Evolutionary conservation across 2,888 invertebrate species (phyloP), one percentile per base, ranked within the genome.

Genomic region (Boloria euphrosyne): DNA sequence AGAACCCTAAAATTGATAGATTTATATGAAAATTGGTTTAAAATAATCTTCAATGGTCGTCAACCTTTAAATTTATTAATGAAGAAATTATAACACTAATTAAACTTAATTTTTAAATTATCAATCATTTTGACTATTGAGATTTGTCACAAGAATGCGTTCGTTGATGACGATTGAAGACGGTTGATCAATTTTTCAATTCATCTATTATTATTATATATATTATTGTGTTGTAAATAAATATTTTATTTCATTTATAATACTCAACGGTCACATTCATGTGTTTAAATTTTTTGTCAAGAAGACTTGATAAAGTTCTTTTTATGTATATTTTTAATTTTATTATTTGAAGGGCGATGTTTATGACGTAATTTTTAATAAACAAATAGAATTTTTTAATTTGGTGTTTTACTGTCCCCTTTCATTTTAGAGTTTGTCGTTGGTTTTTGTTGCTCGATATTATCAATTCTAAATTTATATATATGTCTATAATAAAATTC

Each of bases 321-420:
- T 64, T 66, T 72, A 61, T 74, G 74, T 76, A 75, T 73, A 74
- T 75, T 75, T 70, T 75, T 77, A 77, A 76, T 71, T 58, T 68
- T 55, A 74, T 73, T 70, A 72, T 69, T 72, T 72, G 66, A 72
- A 67, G 67, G 73, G 71, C 71, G 72, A 78, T 78, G 73, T 78
- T 78, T 78, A 78, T 77, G 73, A 75, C 79, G 80, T 82, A 82
- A 80, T 80, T 82, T 81, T 81, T 76, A 83, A 78, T 81, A 81
- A 81, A 82, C 72, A 78, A 79, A 82, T 82, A 82, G 82, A 75
- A 80, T 78, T 81, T 82, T 82, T 78, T 82, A 82, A 78, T 79
- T 16, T 73, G 51, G 66, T 64, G 73, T 76, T 76, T 76, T 66
- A 74, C 74, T 76, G 3, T 6, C 10, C 10, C 3, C 13, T 47